A percentile compares a stretch with the other conserved stretches of the same genome.
These are phyloP conservation scores for Xiphophorus couchianus DNA, from an alignment of 2,113 vertebrate genomes.

Conservation along the genomic window DNA sequence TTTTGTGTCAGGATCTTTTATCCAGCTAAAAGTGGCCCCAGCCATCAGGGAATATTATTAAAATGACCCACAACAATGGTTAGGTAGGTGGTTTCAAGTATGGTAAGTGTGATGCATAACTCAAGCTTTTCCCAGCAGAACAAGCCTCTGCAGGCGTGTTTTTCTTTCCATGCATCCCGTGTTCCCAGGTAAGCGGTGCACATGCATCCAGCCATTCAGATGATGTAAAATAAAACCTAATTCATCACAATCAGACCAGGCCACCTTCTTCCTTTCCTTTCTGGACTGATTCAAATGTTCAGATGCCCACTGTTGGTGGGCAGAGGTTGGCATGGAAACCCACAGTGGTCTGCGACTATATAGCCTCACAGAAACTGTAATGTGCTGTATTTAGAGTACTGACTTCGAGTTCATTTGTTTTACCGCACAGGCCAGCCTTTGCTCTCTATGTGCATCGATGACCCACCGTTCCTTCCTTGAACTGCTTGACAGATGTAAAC, in stretches of 20 bases:
- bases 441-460: not conserved
- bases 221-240: not conserved
- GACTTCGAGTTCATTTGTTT: not conserved
- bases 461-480: too few species aligned
- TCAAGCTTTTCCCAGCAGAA: not conserved
- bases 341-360: not conserved
- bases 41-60: not conserved
- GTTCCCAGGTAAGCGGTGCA: too few species aligned
- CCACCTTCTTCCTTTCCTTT: not conserved
- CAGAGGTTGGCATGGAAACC: not conserved
- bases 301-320: not conserved
- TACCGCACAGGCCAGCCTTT: not conserved
- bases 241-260: not conserved
- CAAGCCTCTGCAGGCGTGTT: too few species aligned
- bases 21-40: not conserved
- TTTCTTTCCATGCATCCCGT: too few species aligned
- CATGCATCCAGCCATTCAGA: too few species aligned
- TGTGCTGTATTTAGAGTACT: not conserved
- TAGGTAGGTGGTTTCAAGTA: not conserved
- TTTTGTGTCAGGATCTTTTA: too few species aligned
- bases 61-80: not conserved
- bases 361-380: not conserved
- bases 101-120: not conserved
- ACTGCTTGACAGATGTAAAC: too few species aligned
- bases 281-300: not conserved